Percentiles rank a stretch among this genome's conserved stretches.
phyloP scores from a whole-genome alignment of 2,113 vertebrate species.

The Emydura subglobosa region DNA sequence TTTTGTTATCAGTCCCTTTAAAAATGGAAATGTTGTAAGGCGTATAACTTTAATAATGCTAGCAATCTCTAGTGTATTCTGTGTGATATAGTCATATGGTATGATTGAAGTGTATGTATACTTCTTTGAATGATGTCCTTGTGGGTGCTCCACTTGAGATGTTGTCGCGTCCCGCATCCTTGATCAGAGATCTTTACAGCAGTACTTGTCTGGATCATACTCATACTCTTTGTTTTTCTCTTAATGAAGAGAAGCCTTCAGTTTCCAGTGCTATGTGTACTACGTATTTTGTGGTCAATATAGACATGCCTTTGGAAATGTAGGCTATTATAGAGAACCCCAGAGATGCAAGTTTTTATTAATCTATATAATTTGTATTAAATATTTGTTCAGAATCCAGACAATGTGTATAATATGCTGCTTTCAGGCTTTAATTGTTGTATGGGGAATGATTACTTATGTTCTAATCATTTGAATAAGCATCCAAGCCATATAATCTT shows the following conservation, averaged over 20 bases:
- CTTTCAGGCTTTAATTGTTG: not conserved
- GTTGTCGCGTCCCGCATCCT: no score
- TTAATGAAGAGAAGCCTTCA: not conserved
- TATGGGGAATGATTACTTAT: not conserved
- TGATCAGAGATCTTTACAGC: no score
- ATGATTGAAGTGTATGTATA: no score
- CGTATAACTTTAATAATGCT: not conserved
- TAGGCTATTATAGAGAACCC: not conserved
- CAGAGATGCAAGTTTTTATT: not conserved
- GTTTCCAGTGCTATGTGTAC: not conserved
- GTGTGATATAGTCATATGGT: no score
- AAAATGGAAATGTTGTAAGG: not conserved
- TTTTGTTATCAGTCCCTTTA: not conserved
- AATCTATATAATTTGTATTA: not conserved
- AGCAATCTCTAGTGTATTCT: not conserved
- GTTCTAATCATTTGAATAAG: not conserved
- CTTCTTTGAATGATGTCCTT: no score
- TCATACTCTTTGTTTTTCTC: no score
- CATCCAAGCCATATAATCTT: not conserved
- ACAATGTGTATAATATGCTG: not conserved
- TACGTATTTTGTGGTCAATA: not conserved
- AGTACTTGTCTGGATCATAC: no score
- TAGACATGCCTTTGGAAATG: fast-evolving
- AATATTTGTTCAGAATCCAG: not conserved
- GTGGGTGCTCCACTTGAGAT: no score